A percentile compares a stretch with the other conserved stretches of the same genome.
phyloP scores from a whole-genome alignment of 2,888 invertebrate species.

The Caenorhabditis imperialis region DNA sequence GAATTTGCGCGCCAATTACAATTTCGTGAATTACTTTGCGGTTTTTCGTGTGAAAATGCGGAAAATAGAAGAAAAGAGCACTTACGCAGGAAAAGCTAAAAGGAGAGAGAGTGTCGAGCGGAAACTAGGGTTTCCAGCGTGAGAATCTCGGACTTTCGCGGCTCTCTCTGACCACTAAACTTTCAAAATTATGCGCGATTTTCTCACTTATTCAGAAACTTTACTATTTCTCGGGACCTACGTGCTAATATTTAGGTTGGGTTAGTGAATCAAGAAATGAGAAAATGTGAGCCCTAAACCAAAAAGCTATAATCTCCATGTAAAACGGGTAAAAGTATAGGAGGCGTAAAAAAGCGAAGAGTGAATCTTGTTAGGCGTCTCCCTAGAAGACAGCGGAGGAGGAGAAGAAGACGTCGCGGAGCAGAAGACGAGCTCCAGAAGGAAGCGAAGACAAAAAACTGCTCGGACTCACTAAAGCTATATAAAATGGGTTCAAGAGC shows the following conservation, averaged over 20 bases:
- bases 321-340: constrained; percentile 40
- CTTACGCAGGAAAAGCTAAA: background rate
- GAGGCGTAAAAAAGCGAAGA: constrained; percentile 15
- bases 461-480: background rate
- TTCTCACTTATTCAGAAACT: constrained; percentile 5
- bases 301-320: constrained; percentile 32
- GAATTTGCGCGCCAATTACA: background rate
- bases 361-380: constrained; percentile 47
- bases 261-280: background rate
- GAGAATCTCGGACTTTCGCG: too few species aligned
- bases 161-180: constrained; percentile 5
- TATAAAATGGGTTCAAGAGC: too few species aligned
- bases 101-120: background rate
- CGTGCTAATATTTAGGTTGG: background rate
- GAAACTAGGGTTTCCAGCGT: constrained; percentile 21
- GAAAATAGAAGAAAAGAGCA: constrained; percentile 6
- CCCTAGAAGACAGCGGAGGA: background rate
- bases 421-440: constrained; percentile 3
- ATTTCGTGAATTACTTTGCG: too few species aligned
- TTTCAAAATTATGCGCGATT: constrained; percentile 13
- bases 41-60: too few species aligned
- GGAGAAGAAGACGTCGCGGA: constrained; percentile 1
- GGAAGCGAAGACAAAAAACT: constrained; percentile 9
- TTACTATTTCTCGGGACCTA: background rate
- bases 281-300: too few species aligned